Evolutionary conservation across 2,797 vertebrate genomes (phyloP), one percentile per base, ranked within the genome.

Genomic region (Poeciliopsis turneri): DNA sequence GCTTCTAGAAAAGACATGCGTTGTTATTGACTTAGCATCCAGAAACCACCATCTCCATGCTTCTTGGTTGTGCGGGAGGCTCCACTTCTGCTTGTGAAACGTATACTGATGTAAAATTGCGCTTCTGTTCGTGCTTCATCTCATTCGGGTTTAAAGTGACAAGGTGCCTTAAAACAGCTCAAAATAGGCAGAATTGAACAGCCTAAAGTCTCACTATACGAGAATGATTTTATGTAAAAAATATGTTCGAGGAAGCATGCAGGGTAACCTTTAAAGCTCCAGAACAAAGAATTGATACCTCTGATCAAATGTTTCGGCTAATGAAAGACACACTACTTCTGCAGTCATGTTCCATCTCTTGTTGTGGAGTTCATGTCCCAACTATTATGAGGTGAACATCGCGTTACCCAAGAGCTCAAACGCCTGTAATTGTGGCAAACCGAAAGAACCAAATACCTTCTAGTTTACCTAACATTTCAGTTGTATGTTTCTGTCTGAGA

Each of bases 391-490:
- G 79, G 82, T 72, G 47, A 89, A 81, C 85, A 68, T 85, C 59
- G 69, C 59, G 39, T 85, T 80, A 88, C 72, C 72, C 23, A 5
- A 30, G 51, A 86, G 30, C 47, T 79, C 70, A 77, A 33, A 45
- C 64, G 55, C 59, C 86, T 90, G 77, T 89, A 86, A 91, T 90
- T 88, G 77, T 81, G 78, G 78, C 68, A 76, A 87, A 82, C 78
- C 66, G 70, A 47, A 51, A 75, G 70, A 82, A 87, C 87, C 82
- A 79, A 78, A 77, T 87, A 89, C 89, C 70, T 76, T 70, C 30
- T 9, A 30, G 72, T 69, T 5, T 72, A 70, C 68, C 39, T 49
- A 64, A 82, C 53, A 77, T 69, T 69, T 79, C 23, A 8, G 30
- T 74, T 69, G 66, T 41, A 64, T 82, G 41, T 75, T 59, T 75